Percentiles rank a stretch among this genome's conserved stretches.
Evolutionary conservation across 1,140 invertebrate genomes (phyloP).

Genomic region (Penaeus japonicus): DNA sequence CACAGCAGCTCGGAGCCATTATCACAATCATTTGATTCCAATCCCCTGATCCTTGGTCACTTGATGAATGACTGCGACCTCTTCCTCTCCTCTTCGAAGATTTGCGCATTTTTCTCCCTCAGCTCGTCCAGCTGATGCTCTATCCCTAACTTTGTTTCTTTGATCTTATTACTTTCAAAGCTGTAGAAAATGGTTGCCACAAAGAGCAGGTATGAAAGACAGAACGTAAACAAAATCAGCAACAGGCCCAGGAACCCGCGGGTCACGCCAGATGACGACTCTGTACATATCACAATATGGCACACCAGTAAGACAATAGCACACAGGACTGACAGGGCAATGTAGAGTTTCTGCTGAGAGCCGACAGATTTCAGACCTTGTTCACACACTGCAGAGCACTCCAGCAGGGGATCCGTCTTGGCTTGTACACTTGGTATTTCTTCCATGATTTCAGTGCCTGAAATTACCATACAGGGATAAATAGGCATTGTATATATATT

Average conservation of each 20-base stretch:
- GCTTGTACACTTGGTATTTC: neutral
- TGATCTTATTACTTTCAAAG: constrained; percentile 27
- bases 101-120: constrained; percentile 35
- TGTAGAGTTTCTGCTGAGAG: constrained; percentile 10
- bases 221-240: neutral
- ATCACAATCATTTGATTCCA: too few relatives aligned
- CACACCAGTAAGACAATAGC: constrained; percentile 2
- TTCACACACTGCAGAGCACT: constrained; percentile 38
- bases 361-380: constrained; percentile 38
- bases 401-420: constrained; percentile 33
- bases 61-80: constrained; percentile 33
- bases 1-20: too few relatives aligned
- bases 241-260: constrained; percentile 2
- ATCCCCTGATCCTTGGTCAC: neutral
- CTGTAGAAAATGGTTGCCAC: constrained; percentile 37
- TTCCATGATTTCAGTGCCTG: too few relatives aligned
- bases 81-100: constrained; percentile 44
- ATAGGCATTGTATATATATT: too few relatives aligned
- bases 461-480: too few relatives aligned
- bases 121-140: constrained; percentile 33
- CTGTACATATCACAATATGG: constrained; percentile 10
- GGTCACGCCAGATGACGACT: neutral
- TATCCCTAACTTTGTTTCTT: constrained; percentile 24
- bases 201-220: constrained; percentile 29
- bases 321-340: constrained; percentile 12